These are phyloP conservation scores for Synanthedon myopaeformis DNA, from an alignment of 2,888 invertebrate species.

Conservation along the genomic window DNA sequence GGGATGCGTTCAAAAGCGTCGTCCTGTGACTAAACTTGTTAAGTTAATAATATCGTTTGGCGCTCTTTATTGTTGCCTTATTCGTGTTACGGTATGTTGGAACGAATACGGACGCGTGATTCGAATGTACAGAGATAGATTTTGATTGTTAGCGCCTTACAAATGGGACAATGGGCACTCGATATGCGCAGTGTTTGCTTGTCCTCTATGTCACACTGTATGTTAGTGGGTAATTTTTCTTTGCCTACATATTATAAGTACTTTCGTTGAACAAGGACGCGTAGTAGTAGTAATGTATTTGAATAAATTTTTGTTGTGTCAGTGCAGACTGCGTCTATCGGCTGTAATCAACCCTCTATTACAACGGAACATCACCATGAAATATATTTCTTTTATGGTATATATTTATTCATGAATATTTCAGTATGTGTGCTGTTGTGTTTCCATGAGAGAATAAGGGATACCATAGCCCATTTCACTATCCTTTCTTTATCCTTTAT, in stretches of 20 bases:
- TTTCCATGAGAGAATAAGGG: no score
- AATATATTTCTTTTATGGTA: no score
- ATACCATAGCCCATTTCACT: no score
- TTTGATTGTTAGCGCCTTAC: slow-evolving; percentile 43
- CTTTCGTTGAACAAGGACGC: slow-evolving; percentile 44
- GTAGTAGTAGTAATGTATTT: background rate
- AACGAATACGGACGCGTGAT: slow-evolving; percentile 61
- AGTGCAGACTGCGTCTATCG: no score
- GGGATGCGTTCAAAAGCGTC: slow-evolving; percentile 25
- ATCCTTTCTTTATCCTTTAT: no score
- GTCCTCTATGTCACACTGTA: slow-evolving; percentile 33
- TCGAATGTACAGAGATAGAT: slow-evolving; percentile 41
- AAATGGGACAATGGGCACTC: slow-evolving; percentile 51
- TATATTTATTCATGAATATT: no score
- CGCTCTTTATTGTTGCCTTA: slow-evolving; percentile 49
- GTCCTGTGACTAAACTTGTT: slow-evolving; percentile 43
- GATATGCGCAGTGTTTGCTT: slow-evolving; percentile 36
- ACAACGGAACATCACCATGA: no score
- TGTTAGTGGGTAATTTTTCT: slow-evolving; percentile 48
- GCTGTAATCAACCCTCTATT: no score
- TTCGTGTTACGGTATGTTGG: slow-evolving; percentile 65
- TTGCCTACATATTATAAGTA: slow-evolving; percentile 41
- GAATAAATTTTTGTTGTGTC: no score
- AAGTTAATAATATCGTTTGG: slow-evolving; percentile 44
- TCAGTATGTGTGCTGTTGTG: no score